Evolutionary conservation across 1,140 invertebrate species (phyloP).

Genomic region (Scaptomyza pallida): DNA sequence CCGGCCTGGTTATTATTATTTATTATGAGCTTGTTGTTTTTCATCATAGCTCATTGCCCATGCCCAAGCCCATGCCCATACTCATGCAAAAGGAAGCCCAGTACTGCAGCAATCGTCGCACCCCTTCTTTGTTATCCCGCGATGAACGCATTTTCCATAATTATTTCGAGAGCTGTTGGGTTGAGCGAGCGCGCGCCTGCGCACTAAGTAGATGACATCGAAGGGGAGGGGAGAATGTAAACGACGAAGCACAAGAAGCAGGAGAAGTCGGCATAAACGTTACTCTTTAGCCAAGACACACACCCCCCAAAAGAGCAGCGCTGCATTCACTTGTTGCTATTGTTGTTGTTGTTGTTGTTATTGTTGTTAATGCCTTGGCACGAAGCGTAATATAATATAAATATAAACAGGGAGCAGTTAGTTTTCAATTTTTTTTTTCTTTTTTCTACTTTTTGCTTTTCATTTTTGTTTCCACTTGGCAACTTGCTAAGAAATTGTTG

Average conservation of each 20-base stretch:
- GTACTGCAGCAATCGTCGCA: slow-evolving; percentile 36
- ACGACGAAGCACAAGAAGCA: no score
- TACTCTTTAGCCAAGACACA: slow-evolving; percentile 68
- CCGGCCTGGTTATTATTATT: slow-evolving; percentile 76
- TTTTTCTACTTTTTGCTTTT: slow-evolving; percentile 18
- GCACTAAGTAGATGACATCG: slow-evolving; percentile 1
- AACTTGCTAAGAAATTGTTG: slow-evolving; percentile 25
- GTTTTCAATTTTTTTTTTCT: slow-evolving; percentile 64
- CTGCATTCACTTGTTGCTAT: slow-evolving; percentile 45
- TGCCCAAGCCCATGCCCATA: slow-evolving; percentile 51
- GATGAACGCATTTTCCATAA: slow-evolving; percentile 75
- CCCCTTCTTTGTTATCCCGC: slow-evolving; percentile 33
- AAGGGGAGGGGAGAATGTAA: background rate
- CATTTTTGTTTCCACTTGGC: slow-evolving; percentile 11
- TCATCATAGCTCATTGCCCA: slow-evolving; percentile 79
- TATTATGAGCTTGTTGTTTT: slow-evolving; percentile 81
- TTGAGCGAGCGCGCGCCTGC: slow-evolving; percentile 50
- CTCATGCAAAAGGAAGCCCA: slow-evolving; percentile 67
- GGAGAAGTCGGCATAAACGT: slow-evolving; percentile 46
- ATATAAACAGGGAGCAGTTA: slow-evolving; percentile 73
- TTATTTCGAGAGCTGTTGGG: slow-evolving; percentile 55
- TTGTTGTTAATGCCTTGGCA: slow-evolving; percentile 25
- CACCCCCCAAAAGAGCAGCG: slow-evolving; percentile 45
- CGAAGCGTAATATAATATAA: slow-evolving; percentile 69
- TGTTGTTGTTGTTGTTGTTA: no score